phyloP scores from a whole-genome alignment of 2,113 vertebrate species.

The Haplotaxodon microlepis region DNA sequence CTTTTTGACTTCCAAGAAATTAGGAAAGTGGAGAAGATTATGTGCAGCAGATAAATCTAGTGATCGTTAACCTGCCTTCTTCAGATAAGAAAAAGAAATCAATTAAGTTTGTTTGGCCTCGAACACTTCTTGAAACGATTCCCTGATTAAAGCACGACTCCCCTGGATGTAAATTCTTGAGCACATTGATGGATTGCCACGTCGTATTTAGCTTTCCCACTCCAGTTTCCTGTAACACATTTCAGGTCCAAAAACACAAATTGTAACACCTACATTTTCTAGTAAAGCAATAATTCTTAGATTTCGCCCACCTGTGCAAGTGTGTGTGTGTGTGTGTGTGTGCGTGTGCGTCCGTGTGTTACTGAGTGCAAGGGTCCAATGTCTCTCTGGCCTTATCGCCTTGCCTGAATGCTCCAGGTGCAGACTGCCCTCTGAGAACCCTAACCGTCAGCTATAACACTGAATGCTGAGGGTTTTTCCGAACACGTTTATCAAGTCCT shows the following conservation, averaged over 20 bases:
- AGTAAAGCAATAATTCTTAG: background rate
- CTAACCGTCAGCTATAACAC: constrained; percentile 53
- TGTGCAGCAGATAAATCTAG: background rate
- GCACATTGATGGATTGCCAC: background rate
- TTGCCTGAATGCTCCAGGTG: constrained; percentile 58
- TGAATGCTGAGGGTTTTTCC: constrained; percentile 61
- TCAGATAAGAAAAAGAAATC: background rate
- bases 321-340: background rate
- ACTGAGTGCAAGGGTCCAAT: constrained; percentile 20
- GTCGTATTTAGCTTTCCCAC: background rate
- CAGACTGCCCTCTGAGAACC: constrained; percentile 36
- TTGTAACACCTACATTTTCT: background rate
- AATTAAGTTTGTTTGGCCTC: background rate
- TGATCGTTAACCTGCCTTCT: background rate
- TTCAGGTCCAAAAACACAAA: background rate
- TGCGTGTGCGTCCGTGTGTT: background rate
- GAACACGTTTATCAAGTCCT: constrained; percentile 51
- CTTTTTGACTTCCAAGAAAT: background rate
- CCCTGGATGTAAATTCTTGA: too few relatives aligned
- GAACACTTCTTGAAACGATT: background rate
- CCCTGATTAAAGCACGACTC: background rate
- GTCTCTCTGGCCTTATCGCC: constrained; percentile 41
- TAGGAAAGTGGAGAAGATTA: background rate
- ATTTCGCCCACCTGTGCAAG: background rate
- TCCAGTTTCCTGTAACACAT: background rate